A percentile compares a stretch with the other conserved stretches of the same genome.
phyloP scores from a whole-genome alignment of 2,113 vertebrate genomes.

The Oncorhynchus masou region DNA sequence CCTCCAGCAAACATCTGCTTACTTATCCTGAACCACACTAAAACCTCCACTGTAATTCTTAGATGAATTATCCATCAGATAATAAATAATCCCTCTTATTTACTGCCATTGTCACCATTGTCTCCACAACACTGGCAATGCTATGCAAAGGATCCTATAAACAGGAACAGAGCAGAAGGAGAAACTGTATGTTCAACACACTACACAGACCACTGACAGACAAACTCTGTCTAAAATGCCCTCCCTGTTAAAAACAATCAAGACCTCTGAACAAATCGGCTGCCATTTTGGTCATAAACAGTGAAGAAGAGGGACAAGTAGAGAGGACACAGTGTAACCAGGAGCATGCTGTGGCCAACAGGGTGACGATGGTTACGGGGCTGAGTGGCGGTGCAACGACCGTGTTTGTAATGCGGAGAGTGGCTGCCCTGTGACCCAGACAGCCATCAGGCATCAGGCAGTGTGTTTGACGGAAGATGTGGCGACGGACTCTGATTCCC shows the following conservation, averaged over 20 bases:
- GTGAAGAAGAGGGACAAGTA: neutral
- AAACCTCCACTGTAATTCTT: conserved; percentile 1
- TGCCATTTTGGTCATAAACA: neutral
- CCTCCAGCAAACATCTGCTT: conserved; percentile 35
- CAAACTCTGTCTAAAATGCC: too few relatives aligned
- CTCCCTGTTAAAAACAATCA: too few relatives aligned
- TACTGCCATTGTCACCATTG: neutral
- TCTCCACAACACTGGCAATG: neutral
- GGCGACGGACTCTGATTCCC: conserved; percentile 75
- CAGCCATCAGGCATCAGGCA: neutral
- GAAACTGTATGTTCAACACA: neutral
- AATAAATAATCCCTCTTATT: neutral
- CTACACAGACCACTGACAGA: too few relatives aligned
- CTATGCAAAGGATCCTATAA: neutral
- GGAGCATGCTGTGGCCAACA: too few relatives aligned
- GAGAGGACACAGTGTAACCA: neutral
- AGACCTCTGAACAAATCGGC: too few relatives aligned
- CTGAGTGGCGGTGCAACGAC: too few relatives aligned
- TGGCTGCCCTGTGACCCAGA: too few relatives aligned
- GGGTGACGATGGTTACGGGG: too few relatives aligned
- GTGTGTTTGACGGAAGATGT: conserved; percentile 36
- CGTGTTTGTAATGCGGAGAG: too few relatives aligned
- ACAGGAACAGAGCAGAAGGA: neutral
- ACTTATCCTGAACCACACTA: neutral
- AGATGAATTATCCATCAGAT: conserved; percentile 12